These are phyloP conservation scores for Apostichopus japonicus DNA, from an alignment of 35 echinoderm and acorn worm species.

Conservation along the genomic window DNA sequence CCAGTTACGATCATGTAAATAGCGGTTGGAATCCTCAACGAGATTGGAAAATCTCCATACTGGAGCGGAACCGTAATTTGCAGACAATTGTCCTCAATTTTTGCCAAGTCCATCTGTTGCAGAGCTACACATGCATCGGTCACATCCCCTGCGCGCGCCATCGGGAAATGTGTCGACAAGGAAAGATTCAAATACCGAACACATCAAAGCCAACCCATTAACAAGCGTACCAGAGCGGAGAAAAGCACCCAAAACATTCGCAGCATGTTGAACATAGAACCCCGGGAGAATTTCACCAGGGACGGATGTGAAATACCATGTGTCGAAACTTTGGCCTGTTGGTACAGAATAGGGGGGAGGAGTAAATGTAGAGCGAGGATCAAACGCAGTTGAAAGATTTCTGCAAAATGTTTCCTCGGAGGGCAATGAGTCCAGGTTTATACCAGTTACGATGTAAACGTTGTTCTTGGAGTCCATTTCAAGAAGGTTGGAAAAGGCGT, in stretches of 20 bases:
- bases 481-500: background rate
- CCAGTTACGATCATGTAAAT: background rate
- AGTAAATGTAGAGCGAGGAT: background rate
- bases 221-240: background rate
- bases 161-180: background rate
- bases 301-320: background rate
- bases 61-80: background rate
- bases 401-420: background rate
- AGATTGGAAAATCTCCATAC: background rate
- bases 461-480: no score
- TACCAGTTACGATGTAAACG: background rate
- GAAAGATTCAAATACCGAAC: background rate
- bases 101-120: background rate
- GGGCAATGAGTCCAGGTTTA: background rate
- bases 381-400: background rate
- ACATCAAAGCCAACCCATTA: background rate
- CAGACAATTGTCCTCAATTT: background rate
- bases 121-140: background rate
- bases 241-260: background rate
- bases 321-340: background rate
- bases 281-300: conserved; percentile 1
- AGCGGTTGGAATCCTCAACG: background rate
- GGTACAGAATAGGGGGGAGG: background rate
- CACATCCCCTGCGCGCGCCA: background rate
- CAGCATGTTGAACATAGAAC: background rate